Evolutionary conservation across 2,888 invertebrate species (phyloP), one percentile per base, ranked within the genome.

Genomic region (Heteropelma amictum): DNA sequence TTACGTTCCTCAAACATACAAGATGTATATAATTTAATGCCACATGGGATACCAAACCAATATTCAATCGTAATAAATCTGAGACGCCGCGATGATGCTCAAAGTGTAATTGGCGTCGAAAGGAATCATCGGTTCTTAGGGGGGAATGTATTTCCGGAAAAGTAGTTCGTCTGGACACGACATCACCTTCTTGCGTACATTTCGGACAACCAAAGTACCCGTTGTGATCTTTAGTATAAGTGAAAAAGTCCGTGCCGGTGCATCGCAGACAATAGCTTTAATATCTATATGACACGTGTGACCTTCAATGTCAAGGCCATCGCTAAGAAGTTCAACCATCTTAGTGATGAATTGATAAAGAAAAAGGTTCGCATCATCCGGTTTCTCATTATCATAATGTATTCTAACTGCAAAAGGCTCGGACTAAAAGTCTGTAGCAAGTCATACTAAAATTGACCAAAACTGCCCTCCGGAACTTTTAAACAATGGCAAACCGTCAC

Each of bases 141-240:
- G 64, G 56, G 45, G 54, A 17, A 77, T 76, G 45, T 17, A 75
- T 38, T 42, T 79, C 72, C 19, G 72, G 65, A 69, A 81, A 82
- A 40, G 51, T 61, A 60, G 81, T 65, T 45, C 79, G 64, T 64
- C 77, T 71, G 30, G 58, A 45, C 33, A 60, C 45, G 30, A 75
- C 54, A 38, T 80, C 77, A 23, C 82, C 83, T 72, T 81, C 80
- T 45, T 70, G 56, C 14, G 53, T 73, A 76, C 82, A 83, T 70
- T 82, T 84, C 7, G 68, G 14, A 69, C 81, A 83, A 40, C 77
- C 77, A 71, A 76, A 80, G 74, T 82, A 81, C 30, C 78, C 82
- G 49, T 63, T 75, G 54, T 83, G 80, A 26, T 72, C 58, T 77
- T 81, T 82, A 19, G 74, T 77, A n/a, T 78, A 76, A 6, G 76